Conservation (phyloP, 2,888 invertebrate species). For the Drosophila suboccidentalis region DNA sequence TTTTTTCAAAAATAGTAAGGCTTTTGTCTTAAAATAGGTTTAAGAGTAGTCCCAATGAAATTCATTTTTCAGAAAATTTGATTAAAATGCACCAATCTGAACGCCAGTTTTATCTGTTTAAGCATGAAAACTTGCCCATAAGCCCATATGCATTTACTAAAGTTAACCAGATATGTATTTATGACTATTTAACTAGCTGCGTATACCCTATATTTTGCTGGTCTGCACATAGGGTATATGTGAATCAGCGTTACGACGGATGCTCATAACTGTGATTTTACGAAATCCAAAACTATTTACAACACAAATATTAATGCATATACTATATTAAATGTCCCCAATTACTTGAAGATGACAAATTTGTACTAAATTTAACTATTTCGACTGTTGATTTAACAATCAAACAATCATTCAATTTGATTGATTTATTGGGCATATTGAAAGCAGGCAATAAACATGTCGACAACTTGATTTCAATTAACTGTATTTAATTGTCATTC, state of each 20-base stretch:
- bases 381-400: conserved; percentile 23
- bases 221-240: conserved; percentile 24
- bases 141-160: neutral
- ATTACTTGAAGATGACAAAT: conserved; percentile 15
- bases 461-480: conserved; percentile 15
- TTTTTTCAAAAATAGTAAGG: too few relatives aligned
- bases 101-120: too few relatives aligned
- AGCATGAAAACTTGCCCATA: too few relatives aligned
- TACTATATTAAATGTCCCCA: conserved; percentile 22
- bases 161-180: neutral
- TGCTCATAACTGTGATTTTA: conserved; percentile 54
- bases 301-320: conserved; percentile 14
- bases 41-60: too few relatives aligned
- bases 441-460: conserved; percentile 18
- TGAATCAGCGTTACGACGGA: conserved; percentile 41
- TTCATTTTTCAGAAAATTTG: too few relatives aligned
- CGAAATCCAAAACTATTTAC: conserved; percentile 43
- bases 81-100: too few relatives aligned
- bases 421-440: conserved; percentile 45
- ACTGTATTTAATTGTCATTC: conserved; percentile 13
- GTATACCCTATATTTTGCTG: neutral
- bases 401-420: conserved; percentile 28
- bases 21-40: too few relatives aligned
- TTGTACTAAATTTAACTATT: conserved; percentile 15
- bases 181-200: neutral